Conservation (phyloP, 2,113 vertebrate species). For the Copsychus sechellarum region DNA sequence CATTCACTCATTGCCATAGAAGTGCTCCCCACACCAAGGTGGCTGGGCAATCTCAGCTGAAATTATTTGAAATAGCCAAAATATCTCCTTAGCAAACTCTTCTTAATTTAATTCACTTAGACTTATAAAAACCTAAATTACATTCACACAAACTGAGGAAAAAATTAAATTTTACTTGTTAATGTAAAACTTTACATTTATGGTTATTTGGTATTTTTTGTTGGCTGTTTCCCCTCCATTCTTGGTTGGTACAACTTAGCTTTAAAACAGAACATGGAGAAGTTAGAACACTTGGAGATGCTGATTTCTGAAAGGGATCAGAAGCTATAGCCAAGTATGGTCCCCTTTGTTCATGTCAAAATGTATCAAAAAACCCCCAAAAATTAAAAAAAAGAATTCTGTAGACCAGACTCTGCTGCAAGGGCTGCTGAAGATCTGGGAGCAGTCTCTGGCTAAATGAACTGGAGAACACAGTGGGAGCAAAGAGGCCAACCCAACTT, state of each 20-base stretch:
- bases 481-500: background rate
- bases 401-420: background rate
- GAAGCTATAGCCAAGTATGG: background rate
- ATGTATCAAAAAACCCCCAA: background rate
- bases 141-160: background rate
- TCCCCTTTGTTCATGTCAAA: background rate
- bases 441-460: background rate
- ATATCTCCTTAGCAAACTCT: background rate
- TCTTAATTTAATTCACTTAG: background rate
- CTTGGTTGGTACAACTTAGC: background rate
- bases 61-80: background rate
- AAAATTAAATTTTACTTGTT: background rate
- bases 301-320: background rate
- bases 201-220: background rate
- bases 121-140: background rate
- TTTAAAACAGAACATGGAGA: background rate
- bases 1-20: background rate
- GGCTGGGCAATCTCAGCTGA: background rate
- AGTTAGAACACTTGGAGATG: background rate
- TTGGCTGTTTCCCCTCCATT: fast-evolving
- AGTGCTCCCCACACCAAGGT: background rate
- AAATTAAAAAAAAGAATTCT: background rate
- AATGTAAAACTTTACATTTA: background rate
- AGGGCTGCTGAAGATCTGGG: background rate
- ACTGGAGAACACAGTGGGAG: background rate